Base-by-base conservation (phyloP, 1,140 invertebrate genomes). In the Drosophila miranda region DNA sequence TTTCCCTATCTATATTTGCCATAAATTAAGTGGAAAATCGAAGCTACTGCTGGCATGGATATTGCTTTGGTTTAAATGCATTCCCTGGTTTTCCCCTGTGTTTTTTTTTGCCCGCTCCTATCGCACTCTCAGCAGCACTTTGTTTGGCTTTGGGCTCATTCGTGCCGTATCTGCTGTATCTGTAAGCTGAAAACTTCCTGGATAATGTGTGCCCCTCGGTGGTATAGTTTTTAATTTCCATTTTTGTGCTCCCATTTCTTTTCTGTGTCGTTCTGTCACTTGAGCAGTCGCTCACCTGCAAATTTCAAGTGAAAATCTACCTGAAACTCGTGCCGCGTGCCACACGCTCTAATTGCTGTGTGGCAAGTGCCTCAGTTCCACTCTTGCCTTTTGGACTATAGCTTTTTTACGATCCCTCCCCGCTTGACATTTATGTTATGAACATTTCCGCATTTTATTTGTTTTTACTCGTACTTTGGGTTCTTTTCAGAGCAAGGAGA, bases 21-120 rank as follows among this genome's bases (percentile, higher is more conserved):
- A 83, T 83, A 83, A 77, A 83, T 83, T 82, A 78, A 82, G 78
- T 83, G 78, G 79, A 73, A 78, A 81, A 82, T 82, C 74, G 46
- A 45, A 28, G 21, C 52, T 30, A 30, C 30, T 30, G 30, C 8
- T 30, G 30, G 28, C 2, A 7, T 28, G 28, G 19, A 19, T 19
- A 19, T 19, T 19, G 19, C 19, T 19, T 2, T 19, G 6, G 7
- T 8, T 30, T 75, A 58, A 59, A 53, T 53, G 62, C 48, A 67
- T 66, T 26, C 56, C 44, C 61, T 53, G 48, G 57, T 71, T 60
- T 62, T 44, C 51, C 11, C 43, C 42, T 23, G 59, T 51, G 19
- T 60, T 49, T 59, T 61, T 38, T 41, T 41, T 52, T 57, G n/a
- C n/a, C 30, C 9, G 34, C 34, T 38, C 59, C 46, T 68, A 81